Evolutionary conservation across 30 jellyfish, hydroid and myxozoan genomes (phyloP), one percentile per base, ranked within the genome.

Genomic region (Turritopsis dohrnii): DNA sequence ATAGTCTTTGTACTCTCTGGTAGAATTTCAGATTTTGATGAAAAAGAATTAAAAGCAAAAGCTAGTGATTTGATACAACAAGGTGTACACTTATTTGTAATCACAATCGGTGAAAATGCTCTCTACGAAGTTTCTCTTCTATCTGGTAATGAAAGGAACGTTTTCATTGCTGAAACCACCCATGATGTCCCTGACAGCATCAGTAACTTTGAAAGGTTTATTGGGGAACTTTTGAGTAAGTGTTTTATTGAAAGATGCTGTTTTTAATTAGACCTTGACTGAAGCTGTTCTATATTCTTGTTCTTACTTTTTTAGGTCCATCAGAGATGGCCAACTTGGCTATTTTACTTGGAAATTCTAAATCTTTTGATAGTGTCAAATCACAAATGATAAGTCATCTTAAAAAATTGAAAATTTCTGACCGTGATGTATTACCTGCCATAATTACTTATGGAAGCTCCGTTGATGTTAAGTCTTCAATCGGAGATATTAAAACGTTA

Each of bases 1-100:
- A 24, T 92, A 9, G 81, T 92, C 29, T 74, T 92, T 18, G 52
- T 92, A 71, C 82, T 90, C 69, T 82, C 95, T 7, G 98, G 98
- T 18, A 87, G 87, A 86, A 84, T 74, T 77, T 30, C 85, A 52
- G 53, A 5, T 19, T 0, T 7, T 26, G 72, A 16, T 17, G n/a
- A 26, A 7, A 30, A 29, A 17, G 85, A 26, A 26, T 16, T 77
- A 25, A 23, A 25, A 60, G 18, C 19, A 7, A 30, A 30, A 30
- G 28, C 30, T 1, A 77, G n/a, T 26, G 72, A 53, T 4, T 21
- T 77, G 20, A 60, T 13, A 1, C 24, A 21, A 29, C 66, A 29
- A 30, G 53, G 53, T 8, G 53, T 77, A 4, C 4, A 77, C 8
- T 7, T 77, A 24, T 29, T 77, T 7, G 3, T 29, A 1, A 24